Conservation (phyloP, 1,140 invertebrate genomes). For the Caenorhabditis briggsae region DNA sequence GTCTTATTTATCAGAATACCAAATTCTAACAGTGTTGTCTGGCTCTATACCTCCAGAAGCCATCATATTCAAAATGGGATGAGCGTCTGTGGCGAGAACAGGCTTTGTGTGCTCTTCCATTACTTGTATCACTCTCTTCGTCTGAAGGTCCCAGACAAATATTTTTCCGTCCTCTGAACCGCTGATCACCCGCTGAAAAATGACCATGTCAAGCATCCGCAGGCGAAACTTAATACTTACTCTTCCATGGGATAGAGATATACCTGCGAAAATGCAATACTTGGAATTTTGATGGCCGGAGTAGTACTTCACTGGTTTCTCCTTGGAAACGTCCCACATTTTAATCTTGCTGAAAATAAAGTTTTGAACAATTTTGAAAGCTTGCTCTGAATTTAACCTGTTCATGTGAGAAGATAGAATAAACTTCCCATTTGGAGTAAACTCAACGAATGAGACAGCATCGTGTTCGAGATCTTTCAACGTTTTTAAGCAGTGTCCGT, state of each 20-base stretch:
- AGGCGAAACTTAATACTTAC: background rate
- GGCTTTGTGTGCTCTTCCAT: constrained; percentile 94
- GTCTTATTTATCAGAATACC: constrained; percentile 98
- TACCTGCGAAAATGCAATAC: constrained; percentile 99
- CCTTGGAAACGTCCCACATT: constrained; percentile 98
- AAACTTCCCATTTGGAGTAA: constrained; percentile 96
- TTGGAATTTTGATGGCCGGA: constrained; percentile 98
- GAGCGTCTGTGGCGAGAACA: constrained; percentile 96
- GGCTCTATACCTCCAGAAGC: constrained; percentile 97
- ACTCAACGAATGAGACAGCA: background rate
- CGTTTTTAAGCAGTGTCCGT: constrained; percentile 98
- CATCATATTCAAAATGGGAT: constrained; percentile 98
- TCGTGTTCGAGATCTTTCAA: constrained; percentile 81
- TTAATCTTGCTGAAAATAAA: constrained; percentile 84
- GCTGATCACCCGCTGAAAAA: constrained; percentile 91
- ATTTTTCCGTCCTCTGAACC: constrained; percentile 99
- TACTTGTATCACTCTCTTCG: constrained; percentile 98
- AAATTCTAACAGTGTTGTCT: constrained; percentile 98
- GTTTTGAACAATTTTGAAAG: background rate
- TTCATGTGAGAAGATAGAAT: constrained; percentile 82
- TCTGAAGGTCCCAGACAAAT: constrained; percentile 99
- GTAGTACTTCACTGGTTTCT: constrained; percentile 94
- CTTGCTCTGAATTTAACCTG: no score
- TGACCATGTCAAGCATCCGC: no score
- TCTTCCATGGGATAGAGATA: constrained; percentile 99